Conservation (phyloP, 2,797 vertebrate species). For the Botia almorhae region DNA sequence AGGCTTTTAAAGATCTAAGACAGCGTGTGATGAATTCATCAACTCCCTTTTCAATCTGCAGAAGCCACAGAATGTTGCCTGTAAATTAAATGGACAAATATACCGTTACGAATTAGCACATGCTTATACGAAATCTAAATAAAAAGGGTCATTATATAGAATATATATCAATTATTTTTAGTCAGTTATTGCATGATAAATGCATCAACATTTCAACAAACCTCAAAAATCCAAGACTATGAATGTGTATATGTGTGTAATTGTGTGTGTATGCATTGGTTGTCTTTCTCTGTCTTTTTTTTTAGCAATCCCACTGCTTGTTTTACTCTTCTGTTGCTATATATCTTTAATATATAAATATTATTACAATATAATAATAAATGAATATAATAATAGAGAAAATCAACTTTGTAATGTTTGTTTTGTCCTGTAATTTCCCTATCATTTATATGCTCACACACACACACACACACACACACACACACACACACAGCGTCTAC, state of each 20-base stretch:
- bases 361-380: too few relatives aligned
- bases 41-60: slow-evolving; percentile 11
- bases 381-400: background rate
- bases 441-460: background rate
- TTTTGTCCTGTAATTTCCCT: slow-evolving; percentile 27
- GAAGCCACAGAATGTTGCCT: background rate
- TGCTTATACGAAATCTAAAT: background rate
- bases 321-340: background rate
- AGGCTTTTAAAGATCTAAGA: slow-evolving; percentile 38
- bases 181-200: background rate
- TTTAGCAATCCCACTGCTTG: too few relatives aligned
- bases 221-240: background rate
- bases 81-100: slow-evolving; percentile 5
- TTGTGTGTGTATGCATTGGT: too few relatives aligned
- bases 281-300: too few relatives aligned
- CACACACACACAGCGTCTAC: background rate
- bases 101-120: slow-evolving; percentile 15
- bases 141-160: background rate
- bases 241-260: background rate
- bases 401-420: slow-evolving; percentile 23
- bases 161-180: background rate
- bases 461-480: background rate
- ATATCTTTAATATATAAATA: too few relatives aligned
- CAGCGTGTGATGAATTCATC: slow-evolving; percentile 18
- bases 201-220: too few relatives aligned